Conservation (phyloP, 2,797 vertebrate species). For the Pangasius macronema region DNA sequence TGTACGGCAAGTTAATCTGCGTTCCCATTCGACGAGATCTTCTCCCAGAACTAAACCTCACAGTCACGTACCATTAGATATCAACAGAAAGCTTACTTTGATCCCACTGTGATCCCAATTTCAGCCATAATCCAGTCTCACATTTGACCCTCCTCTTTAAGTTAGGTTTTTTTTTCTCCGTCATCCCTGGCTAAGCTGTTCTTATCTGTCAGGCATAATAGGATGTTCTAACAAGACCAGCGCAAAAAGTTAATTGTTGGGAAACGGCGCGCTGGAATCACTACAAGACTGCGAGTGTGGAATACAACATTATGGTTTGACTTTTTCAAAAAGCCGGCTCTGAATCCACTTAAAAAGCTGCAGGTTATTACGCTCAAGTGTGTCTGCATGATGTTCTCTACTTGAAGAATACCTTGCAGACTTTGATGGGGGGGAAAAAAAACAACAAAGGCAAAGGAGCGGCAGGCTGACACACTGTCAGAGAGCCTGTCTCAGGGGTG, state of each 20-base stretch:
- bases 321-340: constrained; percentile 67
- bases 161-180: constrained; percentile 60
- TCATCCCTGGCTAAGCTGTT: constrained; percentile 59
- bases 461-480: constrained; percentile 58
- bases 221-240: constrained; percentile 58
- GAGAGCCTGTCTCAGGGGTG: constrained; percentile 44
- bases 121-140: constrained; percentile 73
- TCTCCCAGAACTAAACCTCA: constrained; percentile 68
- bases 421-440: constrained; percentile 61
- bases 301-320: constrained; percentile 62
- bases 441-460: constrained; percentile 62
- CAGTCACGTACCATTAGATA: constrained; percentile 76
- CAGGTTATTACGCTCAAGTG: constrained; percentile 73
- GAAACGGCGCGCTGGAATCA: constrained; percentile 43
- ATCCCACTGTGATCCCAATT: constrained; percentile 65
- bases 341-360: constrained; percentile 75
- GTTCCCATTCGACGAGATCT: constrained; percentile 62
- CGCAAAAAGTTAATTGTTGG: constrained; percentile 55
- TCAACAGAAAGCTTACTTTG: constrained; percentile 70
- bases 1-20: constrained; percentile 69
- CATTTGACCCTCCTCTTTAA: constrained; percentile 67
- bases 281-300: constrained; percentile 47
- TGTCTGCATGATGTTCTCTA: constrained; percentile 76
- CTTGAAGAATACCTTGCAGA: constrained; percentile 68
- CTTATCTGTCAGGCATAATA: constrained; percentile 58